These are phyloP conservation scores for Gambelia wislizenii DNA, from an alignment of 2,797 vertebrate species.

Conservation along the genomic window DNA sequence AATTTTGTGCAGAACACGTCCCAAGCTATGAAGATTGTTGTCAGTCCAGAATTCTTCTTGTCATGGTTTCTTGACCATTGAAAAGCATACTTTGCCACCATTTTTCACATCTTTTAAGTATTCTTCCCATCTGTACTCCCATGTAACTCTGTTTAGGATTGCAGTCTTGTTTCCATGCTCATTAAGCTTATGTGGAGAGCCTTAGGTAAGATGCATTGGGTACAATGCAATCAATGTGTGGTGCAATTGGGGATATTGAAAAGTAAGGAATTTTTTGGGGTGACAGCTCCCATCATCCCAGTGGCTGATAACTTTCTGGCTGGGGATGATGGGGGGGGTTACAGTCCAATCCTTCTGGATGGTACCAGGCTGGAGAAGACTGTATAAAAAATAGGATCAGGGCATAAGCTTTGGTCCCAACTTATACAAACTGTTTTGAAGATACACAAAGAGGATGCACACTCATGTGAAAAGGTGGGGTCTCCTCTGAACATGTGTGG, in stretches of 20 bases:
- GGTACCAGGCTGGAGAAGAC: neutral
- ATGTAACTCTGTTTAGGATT: neutral
- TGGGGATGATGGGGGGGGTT: too few relatives aligned
- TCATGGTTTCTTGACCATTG: too few relatives aligned
- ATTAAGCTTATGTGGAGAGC: constrained; percentile 39
- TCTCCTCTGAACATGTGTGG: neutral
- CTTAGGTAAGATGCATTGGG: constrained; percentile 14
- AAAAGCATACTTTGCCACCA: too few relatives aligned
- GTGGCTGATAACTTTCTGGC: too few relatives aligned
- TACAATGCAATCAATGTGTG: neutral
- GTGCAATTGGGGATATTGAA: neutral
- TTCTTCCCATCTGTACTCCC: neutral
- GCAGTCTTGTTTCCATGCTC: neutral
- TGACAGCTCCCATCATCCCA: too few relatives aligned
- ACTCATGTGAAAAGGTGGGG: neutral
- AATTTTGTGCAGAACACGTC: too few relatives aligned
- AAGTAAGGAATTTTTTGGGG: too few relatives aligned
- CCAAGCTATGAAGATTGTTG: too few relatives aligned
- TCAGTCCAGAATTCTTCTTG: too few relatives aligned
- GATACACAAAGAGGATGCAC: neutral
- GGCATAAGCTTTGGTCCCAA: neutral
- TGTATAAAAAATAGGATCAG: neutral
- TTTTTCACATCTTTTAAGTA: too few relatives aligned
- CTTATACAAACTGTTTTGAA: neutral
- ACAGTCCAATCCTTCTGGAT: too few relatives aligned